Conservation (phyloP, 2,888 invertebrate species). For the Rhingia rostrata region DNA sequence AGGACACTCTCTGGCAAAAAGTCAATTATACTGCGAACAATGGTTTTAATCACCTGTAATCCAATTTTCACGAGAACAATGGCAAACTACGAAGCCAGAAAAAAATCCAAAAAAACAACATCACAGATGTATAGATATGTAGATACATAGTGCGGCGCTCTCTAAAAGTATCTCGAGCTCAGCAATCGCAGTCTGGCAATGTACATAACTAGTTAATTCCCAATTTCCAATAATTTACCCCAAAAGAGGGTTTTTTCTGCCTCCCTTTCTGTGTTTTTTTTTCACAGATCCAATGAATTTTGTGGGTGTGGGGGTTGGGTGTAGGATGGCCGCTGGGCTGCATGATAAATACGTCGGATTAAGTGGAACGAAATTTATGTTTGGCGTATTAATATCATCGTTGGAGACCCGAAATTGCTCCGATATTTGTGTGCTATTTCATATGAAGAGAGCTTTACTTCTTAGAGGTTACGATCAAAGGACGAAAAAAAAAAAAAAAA, state of each 20-base stretch:
- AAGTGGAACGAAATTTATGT: constrained; percentile 56
- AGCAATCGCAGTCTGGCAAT: constrained; percentile 11
- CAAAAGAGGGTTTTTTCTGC: constrained; percentile 45
- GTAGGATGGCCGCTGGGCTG: constrained; percentile 8
- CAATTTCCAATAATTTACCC: constrained; percentile 70
- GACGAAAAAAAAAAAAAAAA: not conserved
- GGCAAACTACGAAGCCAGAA: constrained; percentile 40
- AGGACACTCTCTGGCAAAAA: constrained; percentile 45
- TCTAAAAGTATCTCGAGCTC: constrained; percentile 7
- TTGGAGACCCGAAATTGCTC: constrained; percentile 1
- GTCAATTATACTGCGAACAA: constrained; percentile 69
- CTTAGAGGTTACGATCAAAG: not conserved
- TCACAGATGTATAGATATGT: not conserved
- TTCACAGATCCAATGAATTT: constrained; percentile 1
- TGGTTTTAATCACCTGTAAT: constrained; percentile 73
- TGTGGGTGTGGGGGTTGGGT: not conserved
- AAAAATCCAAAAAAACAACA: constrained; percentile 3
- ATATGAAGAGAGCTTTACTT: not conserved
- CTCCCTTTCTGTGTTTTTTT: not conserved
- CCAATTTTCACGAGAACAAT: constrained; percentile 68
- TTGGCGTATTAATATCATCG: constrained; percentile 52
- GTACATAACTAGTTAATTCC: constrained; percentile 51
- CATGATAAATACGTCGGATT: constrained; percentile 64
- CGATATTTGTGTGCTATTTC: constrained; percentile 10
- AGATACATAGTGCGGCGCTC: not conserved